Evolutionary conservation across 2,797 vertebrate genomes (phyloP).

Genomic region (Liasis olivaceus): DNA sequence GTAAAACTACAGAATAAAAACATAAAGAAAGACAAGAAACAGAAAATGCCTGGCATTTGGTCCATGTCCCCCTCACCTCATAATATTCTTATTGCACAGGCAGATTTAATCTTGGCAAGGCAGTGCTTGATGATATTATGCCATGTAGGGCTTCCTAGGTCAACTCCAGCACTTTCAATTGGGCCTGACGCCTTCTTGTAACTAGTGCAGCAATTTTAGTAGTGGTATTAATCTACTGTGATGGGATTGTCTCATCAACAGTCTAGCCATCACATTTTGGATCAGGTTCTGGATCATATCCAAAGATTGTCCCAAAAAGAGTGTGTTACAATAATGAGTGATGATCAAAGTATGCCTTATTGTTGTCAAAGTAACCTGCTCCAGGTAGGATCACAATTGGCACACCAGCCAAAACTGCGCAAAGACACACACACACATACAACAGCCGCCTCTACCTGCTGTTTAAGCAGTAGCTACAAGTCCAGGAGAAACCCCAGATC

Average conservation of each 20-base stretch:
- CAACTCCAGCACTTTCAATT: neutral
- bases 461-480: neutral
- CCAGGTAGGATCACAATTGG: neutral
- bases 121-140: neutral
- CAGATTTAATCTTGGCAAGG: neutral
- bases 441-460: neutral
- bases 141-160: neutral
- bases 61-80: neutral
- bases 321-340: neutral
- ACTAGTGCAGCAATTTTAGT: neutral
- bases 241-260: neutral
- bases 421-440: neutral
- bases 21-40: neutral
- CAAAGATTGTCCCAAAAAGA: neutral
- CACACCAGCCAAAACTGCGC: neutral
- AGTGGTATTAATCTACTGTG: neutral
- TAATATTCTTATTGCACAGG: neutral
- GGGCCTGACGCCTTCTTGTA: neutral
- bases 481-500: neutral
- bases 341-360: neutral
- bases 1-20: neutral
- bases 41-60: neutral
- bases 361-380: neutral
- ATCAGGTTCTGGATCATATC: neutral
- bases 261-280: neutral